Base-by-base conservation (phyloP, 2,888 invertebrate genomes). In the Hemithea aestivaria region DNA sequence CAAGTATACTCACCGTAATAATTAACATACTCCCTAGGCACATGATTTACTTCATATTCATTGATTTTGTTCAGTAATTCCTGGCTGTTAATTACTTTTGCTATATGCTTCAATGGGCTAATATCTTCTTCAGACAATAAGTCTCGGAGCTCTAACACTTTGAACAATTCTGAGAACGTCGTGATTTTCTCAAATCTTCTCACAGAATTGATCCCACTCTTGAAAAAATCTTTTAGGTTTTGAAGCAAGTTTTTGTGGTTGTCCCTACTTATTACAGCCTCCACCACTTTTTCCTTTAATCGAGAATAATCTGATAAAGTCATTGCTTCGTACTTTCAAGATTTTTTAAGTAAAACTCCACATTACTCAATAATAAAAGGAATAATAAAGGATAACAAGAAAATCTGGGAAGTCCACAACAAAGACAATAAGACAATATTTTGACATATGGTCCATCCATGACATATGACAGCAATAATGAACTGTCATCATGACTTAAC, bases 91-190 rank as follows among this genome's bases (percentile, higher is more conserved):
- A 80, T 49, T 47, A 57, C 66, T 10, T 53, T 48, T 12, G 69
- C 74, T n/a, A 84, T 75, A 34, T 62, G 62, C 50, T 73, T 77
- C 29, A 87, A 53, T 6, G 79, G 71, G 21, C 49, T 54, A 6
- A 85, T 64, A 40, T 80, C 70, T 32, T 76, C 68, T 51, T 79
- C 80, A 7, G 80, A 75, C 24, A 87, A 46, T 6, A 74, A 41
- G 42, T 77, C 76, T 45, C 85, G 59, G 9, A 78, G 51, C 67
- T 87, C 85, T 36, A 87, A 58, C 27, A 82, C 53, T 11, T 58
- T 65, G 5, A 87, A 41, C 21, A 87, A 57, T 22, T 84, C 60
- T 3, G 73, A 63, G 29, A 82, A 64, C 2, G 66, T 71, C 10
- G 42, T 60, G 21, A 84, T 74, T 53, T 72, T 56, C 56, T 85